Base-by-base conservation (phyloP, 2,113 vertebrate species). In the Thymallus thymallus region DNA sequence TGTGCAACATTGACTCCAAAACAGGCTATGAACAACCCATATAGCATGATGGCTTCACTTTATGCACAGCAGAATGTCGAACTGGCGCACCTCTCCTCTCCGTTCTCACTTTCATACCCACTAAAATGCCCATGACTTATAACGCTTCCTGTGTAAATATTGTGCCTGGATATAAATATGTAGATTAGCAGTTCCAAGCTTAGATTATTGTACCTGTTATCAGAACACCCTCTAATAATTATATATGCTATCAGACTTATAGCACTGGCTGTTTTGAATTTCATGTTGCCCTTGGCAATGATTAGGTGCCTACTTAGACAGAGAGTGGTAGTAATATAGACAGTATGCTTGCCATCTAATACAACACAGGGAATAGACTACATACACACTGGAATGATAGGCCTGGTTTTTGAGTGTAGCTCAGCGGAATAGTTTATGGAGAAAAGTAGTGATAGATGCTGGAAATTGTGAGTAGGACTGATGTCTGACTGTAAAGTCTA, bases 1-100 rank as follows among this genome's bases (percentile, higher is more conserved):
- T 60, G 72, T 72, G 26, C 32, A 22, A 2, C 69, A 73, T 41
- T 76, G 65, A 46, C 26, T 10, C 55, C n/a, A 66, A 60, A 68
- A 45, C 51, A 41, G 6, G 18, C 29, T n/a, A 12, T 20, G 20
- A 7, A 67, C 18, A 7, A 41, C 16, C 32, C 20, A 22, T 41
- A 3, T 16, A 13, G 51, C 51, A 55, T 14, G 14, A 6, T 6
- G 20, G 3, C 51, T 55, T 55, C 51, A 20, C 51, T 55, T 55
- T 14, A 20, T 55, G 20, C 51, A 55, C 20, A 55, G 51, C 51
- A 16, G 51, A 14, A 41, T 41, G 35, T 41, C 35, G 7, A 10
- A 41, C 35, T 35, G 35, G 7, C 35, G 1, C 35, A 9, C 35
- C 35, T 41, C 35, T 41, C 6, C 35, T 41, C 35, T 41, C 7